Evolutionary conservation across 2,113 vertebrate genomes (phyloP).

Genomic region (Centropus bengalensis): DNA sequence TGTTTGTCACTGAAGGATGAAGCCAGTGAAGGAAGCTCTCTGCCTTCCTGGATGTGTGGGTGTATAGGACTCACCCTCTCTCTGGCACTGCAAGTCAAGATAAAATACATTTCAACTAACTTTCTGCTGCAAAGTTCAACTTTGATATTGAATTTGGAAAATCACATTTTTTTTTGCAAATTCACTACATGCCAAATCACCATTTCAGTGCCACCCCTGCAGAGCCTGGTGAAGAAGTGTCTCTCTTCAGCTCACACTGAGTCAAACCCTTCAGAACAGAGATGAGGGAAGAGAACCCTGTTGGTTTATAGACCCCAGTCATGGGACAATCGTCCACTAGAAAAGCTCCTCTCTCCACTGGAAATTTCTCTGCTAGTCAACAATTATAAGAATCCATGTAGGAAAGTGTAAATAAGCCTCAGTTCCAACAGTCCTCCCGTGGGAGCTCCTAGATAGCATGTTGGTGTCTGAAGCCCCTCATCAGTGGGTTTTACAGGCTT

Average conservation of each 20-base stretch:
- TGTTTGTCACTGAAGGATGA: not conserved
- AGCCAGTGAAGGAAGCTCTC: not conserved
- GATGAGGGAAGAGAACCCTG: not conserved
- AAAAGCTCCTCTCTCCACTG: not conserved
- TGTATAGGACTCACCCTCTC: not conserved
- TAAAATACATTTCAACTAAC: not conserved
- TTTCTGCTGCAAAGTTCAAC: not conserved
- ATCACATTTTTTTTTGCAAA: not conserved
- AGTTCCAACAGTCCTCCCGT: not conserved
- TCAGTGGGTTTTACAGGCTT: not conserved
- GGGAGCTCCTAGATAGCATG: not conserved
- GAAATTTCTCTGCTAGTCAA: not conserved
- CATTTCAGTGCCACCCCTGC: not conserved
- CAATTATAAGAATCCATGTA: not conserved
- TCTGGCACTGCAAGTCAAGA: not conserved
- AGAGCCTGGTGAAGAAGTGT: not conserved
- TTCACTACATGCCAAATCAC: not conserved
- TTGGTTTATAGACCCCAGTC: not conserved
- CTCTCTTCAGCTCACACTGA: not conserved
- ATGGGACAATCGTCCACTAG: not conserved
- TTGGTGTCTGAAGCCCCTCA: not conserved
- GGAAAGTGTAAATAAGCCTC: not conserved
- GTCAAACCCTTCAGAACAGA: not conserved
- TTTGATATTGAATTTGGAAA: not conserved
- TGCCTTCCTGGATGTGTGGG: not conserved